Evolutionary conservation across 2,888 invertebrate genomes (phyloP).

Genomic region (Xiphydria camelus): DNA sequence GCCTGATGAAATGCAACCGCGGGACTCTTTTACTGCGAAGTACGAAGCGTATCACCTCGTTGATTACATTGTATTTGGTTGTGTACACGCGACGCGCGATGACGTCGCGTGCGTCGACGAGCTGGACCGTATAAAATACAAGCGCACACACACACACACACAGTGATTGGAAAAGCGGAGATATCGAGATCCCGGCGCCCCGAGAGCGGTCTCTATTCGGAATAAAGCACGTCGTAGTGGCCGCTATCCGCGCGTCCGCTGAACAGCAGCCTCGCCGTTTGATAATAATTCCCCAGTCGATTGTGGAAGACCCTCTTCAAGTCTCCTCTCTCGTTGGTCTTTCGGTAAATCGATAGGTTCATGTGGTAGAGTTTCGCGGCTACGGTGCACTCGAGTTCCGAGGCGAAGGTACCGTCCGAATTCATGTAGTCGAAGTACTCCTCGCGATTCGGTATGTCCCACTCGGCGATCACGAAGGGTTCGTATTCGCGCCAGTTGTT

Average conservation of each 20-base stretch:
- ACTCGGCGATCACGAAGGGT: constrained; percentile 46
- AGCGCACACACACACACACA: too few species aligned
- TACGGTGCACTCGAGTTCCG: constrained; percentile 46
- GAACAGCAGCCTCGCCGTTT: constrained; percentile 45
- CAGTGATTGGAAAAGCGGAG: too few species aligned
- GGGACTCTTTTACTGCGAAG: too few species aligned
- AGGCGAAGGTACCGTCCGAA: constrained; percentile 44
- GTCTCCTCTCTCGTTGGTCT: constrained; percentile 28
- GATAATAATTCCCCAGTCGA: constrained; percentile 23
- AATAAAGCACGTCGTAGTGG: constrained; percentile 50
- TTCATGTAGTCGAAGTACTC: constrained; percentile 44
- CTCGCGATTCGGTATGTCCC: constrained; percentile 40
- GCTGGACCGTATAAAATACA: too few species aligned
- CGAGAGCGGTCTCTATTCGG: too few species aligned
- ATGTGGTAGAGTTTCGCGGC: constrained; percentile 43
- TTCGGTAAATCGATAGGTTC: constrained; percentile 47
- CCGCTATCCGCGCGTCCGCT: constrained; percentile 46
- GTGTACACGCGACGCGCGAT: too few species aligned
- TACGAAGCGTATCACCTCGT: too few species aligned
- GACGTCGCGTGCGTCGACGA: too few species aligned
- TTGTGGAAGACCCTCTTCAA: constrained; percentile 42
- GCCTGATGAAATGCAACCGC: too few species aligned
- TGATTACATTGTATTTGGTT: too few species aligned
- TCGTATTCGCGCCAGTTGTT: constrained; percentile 45
- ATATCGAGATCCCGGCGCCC: too few species aligned